Evolutionary conservation across 2,888 invertebrate species (phyloP).

Genomic region (Xiphydria camelus): DNA sequence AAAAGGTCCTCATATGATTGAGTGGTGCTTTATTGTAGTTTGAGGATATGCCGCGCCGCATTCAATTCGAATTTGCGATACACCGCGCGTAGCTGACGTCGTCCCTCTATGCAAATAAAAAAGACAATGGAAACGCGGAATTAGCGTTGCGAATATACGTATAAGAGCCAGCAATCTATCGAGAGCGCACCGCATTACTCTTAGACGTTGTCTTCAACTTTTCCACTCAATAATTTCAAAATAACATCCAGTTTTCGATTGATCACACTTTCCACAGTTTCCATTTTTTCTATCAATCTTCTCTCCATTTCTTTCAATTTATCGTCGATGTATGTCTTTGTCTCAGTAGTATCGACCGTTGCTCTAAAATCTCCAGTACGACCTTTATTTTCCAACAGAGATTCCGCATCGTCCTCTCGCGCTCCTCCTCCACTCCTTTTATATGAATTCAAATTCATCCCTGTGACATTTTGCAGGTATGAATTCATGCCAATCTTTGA

Average conservation of each 20-base stretch:
- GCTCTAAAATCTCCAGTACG: too few species aligned
- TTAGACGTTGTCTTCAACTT: too few species aligned
- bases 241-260: constrained; percentile 52
- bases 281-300: constrained; percentile 43
- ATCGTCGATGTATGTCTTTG: constrained; percentile 47
- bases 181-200: too few species aligned
- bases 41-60: too few species aligned
- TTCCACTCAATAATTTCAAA: constrained; percentile 32
- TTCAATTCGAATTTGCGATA: too few species aligned
- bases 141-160: too few species aligned
- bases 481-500: constrained; percentile 17
- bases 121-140: too few species aligned
- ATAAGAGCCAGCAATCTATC: too few species aligned
- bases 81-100: too few species aligned
- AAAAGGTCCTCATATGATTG: too few species aligned
- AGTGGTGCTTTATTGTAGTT: too few species aligned
- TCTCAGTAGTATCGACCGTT: constrained; percentile 14
- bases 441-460: constrained; percentile 10
- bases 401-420: constrained; percentile 5
- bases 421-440: constrained; percentile 8
- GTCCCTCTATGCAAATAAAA: too few species aligned
- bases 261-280: constrained; percentile 44
- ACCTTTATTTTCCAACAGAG: neutral
- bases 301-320: constrained; percentile 48
- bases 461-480: constrained; percentile 19